These are phyloP conservation scores for Apis florea DNA, from an alignment of 1,140 invertebrate genomes.

Conservation along the genomic window DNA sequence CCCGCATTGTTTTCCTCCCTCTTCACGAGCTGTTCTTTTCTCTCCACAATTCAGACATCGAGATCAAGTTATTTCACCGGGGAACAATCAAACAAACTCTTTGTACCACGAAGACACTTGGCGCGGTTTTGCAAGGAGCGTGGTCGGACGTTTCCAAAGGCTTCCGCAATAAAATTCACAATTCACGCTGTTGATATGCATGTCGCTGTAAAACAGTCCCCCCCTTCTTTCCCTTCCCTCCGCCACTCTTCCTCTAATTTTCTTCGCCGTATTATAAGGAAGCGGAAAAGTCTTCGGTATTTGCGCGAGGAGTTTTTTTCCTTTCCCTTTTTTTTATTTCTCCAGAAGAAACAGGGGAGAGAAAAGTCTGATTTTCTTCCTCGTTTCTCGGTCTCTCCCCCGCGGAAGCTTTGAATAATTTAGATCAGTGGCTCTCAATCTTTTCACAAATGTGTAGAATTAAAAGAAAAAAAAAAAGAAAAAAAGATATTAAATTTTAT, in stretches of 20 bases:
- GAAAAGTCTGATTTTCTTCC: neutral
- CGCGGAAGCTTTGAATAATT: no score
- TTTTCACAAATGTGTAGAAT: no score
- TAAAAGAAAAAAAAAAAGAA: no score
- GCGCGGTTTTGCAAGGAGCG: neutral
- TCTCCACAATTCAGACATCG: neutral
- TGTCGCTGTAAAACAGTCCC: neutral
- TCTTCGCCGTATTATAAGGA: neutral
- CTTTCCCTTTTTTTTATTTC: neutral
- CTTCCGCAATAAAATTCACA: constrained; percentile 33
- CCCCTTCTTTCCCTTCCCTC: neutral
- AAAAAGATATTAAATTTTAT: no score
- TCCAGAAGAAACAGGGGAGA: neutral
- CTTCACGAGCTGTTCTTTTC: neutral
- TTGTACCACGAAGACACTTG: neutral
- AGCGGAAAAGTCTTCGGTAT: neutral
- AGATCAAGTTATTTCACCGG: constrained; percentile 15
- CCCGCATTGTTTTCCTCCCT: neutral
- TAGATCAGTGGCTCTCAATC: no score
- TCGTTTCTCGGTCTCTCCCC: no score
- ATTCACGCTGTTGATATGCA: neutral
- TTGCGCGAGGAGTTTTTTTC: neutral
- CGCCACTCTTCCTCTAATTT: neutral
- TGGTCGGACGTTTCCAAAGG: neutral
- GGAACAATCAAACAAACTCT: constrained; percentile 22